Evolutionary conservation across 2,797 vertebrate genomes (phyloP), one percentile per base, ranked within the genome.

Genomic region (Apogon talboti): DNA sequence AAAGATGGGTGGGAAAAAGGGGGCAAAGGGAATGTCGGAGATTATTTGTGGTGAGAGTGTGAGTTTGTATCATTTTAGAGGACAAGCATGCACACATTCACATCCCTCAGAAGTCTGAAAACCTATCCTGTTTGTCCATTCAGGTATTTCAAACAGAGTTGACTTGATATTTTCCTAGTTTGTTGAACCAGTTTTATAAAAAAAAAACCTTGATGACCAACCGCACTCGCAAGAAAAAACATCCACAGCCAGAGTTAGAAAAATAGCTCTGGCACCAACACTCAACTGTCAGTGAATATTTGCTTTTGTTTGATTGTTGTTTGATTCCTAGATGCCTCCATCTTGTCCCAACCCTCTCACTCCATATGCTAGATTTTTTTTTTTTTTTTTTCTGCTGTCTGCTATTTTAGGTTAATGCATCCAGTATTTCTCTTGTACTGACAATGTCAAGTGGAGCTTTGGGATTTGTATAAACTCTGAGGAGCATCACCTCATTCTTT

Each of bases 381-480:
- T 40, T 53, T 35, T 38, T 30, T 14, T 19, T 73, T 28, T 6
- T 6, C 24, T 59, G 6, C 44, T 55, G 41, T 58, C 37, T 55
- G 10, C 24, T 62, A 46, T 76, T 69, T 71, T 51, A 54, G 47
- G 24, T 50, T 65, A 41, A 52, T 10, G 38, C 45, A 42, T 38
- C 1, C 13, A 41, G 37, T 52, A 19, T 65, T 53, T 53, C 54
- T 45, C 13, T 67, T 11, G 7, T 59, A 69, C 73, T 79, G 75
- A 81, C 84, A 60, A 41, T 54, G 64, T 51, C 53, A 55, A 74
- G 68, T 68, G 54, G 55, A 52, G 37, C 73, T 76, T 51, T 56
- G 56, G 42, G 63, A 64, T 67, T 57, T 68, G 56, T 74, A 76
- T 72, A 66, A 80, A 76, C 57, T 66, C 40, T 62, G 62, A 59